Evolutionary conservation across 2,888 invertebrate species (phyloP).

Genomic region (Parapristionchus giblindavisi): DNA sequence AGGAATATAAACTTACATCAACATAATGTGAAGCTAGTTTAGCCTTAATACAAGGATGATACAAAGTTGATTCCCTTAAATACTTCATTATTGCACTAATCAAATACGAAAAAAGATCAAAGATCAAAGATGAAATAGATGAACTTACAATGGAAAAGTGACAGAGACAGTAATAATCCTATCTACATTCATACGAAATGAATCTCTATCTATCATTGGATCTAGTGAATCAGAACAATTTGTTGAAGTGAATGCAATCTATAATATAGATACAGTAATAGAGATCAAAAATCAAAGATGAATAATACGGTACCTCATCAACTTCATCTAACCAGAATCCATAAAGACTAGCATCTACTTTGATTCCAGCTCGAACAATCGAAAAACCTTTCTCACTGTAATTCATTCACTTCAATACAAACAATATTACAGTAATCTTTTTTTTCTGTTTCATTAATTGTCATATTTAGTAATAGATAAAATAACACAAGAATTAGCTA

Average conservation of each 20-base stretch:
- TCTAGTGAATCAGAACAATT: neutral
- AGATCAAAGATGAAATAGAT: neutral
- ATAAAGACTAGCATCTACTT: slow-evolving; percentile 59
- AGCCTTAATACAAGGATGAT: neutral
- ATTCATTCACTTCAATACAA: too few relatives aligned
- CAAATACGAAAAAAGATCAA: neutral
- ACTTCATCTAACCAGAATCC: slow-evolving; percentile 65
- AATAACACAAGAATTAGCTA: too few relatives aligned
- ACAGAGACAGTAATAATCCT: slow-evolving; percentile 3
- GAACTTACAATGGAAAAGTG: slow-evolving; percentile 3
- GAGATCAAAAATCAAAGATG: slow-evolving; percentile 5
- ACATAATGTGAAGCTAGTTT: neutral
- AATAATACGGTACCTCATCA: slow-evolving; percentile 23
- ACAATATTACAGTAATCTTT: too few relatives aligned
- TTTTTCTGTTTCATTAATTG: too few relatives aligned
- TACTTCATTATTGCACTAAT: neutral
- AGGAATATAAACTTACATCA: neutral
- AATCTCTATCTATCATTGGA: neutral
- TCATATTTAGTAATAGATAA: too few relatives aligned
- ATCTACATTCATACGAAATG: neutral
- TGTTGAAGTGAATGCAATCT: neutral
- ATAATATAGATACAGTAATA: too few relatives aligned
- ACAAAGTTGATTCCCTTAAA: neutral
- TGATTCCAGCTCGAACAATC: slow-evolving; percentile 58
- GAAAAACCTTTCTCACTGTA: too few relatives aligned